phyloP scores from a whole-genome alignment of 2,113 vertebrate species.

The Nasalis larvatus region DNA sequence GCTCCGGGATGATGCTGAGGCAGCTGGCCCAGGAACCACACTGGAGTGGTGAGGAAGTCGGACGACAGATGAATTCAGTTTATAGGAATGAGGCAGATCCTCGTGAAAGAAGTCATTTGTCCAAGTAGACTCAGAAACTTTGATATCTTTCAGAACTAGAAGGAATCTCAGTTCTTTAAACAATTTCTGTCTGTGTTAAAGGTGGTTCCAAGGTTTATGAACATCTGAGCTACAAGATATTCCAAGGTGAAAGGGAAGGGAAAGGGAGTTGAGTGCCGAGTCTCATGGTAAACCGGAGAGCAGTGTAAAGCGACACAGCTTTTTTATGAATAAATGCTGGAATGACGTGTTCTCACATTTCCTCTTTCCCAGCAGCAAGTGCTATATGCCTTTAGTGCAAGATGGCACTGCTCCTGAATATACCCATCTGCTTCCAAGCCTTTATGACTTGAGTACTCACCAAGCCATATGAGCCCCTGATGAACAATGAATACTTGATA shows the following conservation, averaged over 20 bases:
- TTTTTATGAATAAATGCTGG: neutral
- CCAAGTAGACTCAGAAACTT: neutral
- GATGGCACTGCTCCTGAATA: neutral
- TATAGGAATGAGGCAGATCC: neutral
- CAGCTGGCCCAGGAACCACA: neutral
- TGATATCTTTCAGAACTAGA: neutral
- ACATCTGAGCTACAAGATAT: neutral
- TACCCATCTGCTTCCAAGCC: neutral
- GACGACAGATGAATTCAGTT: neutral
- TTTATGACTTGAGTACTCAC: neutral
- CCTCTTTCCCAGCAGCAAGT: neutral
- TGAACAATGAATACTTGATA: neutral
- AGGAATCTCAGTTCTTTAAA: neutral
- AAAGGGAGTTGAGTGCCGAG: fast-evolving
- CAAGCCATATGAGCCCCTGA: neutral
- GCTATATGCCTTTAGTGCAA: neutral
- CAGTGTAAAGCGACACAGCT: neutral
- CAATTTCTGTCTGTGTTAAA: neutral
- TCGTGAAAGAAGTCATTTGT: neutral
- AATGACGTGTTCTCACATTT: neutral
- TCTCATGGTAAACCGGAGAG: neutral
- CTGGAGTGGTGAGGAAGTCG: neutral
- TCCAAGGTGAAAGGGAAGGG: neutral
- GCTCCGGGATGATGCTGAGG: neutral
- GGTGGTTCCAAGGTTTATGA: neutral